These are phyloP conservation scores for Lathronympha strigana DNA, from an alignment of 2,888 invertebrate species.

Conservation along the genomic window DNA sequence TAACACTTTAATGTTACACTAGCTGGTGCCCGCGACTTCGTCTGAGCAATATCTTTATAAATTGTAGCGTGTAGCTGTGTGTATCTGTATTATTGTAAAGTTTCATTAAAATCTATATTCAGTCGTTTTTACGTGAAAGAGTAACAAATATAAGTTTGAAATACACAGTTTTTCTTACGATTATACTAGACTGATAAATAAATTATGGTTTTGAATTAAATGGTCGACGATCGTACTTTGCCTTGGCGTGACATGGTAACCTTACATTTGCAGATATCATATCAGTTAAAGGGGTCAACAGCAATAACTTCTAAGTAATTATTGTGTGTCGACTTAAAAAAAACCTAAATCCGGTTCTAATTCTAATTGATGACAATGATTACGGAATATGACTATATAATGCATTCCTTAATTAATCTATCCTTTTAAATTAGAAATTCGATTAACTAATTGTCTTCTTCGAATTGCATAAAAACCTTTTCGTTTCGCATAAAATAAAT, in stretches of 20 bases:
- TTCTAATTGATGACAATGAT: background rate
- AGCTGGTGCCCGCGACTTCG: too few species aligned
- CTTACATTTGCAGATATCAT: conserved; percentile 36
- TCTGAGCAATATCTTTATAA: too few species aligned
- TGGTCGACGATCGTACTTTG: conserved; percentile 26
- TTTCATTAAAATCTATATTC: too few species aligned
- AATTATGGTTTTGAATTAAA: background rate
- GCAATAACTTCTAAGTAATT: conserved; percentile 20
- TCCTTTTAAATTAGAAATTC: too few species aligned
- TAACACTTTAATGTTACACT: conserved; percentile 21
- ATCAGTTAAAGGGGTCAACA: conserved; percentile 38
- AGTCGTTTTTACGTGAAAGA: too few species aligned
- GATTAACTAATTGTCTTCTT: too few species aligned
- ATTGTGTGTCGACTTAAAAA: conserved; percentile 1
- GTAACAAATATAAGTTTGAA: too few species aligned
- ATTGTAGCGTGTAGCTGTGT: too few species aligned
- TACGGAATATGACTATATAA: background rate
- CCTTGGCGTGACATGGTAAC: conserved; percentile 46
- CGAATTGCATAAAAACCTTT: too few species aligned
- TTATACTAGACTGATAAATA: conserved; percentile 4
- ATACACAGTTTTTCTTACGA: too few species aligned
- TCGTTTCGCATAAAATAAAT: too few species aligned
- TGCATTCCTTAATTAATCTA: background rate
- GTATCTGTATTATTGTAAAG: too few species aligned
- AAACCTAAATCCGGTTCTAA: conserved; percentile 19